Percentiles rank a stretch among this genome's conserved stretches.
Evolutionary conservation across 1,140 invertebrate species (phyloP).

Genomic region (Subanguina moxae): DNA sequence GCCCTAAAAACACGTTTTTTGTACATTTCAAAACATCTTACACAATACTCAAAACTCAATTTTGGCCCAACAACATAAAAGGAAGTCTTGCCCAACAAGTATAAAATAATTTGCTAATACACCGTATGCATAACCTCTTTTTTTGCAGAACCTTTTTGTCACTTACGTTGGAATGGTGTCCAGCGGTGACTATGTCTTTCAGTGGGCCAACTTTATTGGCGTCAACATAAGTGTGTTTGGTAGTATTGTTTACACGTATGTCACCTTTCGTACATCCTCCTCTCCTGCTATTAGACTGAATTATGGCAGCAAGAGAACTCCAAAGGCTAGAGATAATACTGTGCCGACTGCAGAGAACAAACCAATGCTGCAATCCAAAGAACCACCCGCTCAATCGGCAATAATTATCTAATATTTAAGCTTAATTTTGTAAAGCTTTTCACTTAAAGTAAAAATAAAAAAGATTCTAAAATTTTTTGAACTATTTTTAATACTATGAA

Average conservation of each 20-base stretch:
- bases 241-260: slow-evolving; percentile 57
- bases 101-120: no score
- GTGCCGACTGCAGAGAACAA: background rate
- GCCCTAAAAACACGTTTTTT: background rate
- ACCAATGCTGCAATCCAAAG: background rate
- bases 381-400: no score
- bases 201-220: slow-evolving; percentile 84
- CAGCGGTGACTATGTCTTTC: slow-evolving; percentile 92
- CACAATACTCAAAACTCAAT: slow-evolving; percentile 9
- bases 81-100: background rate
- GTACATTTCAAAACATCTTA: no score
- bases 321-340: background rate
- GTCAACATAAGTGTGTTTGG: slow-evolving; percentile 70
- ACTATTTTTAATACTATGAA: no score
- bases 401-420: no score
- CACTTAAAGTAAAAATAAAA: no score
- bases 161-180: slow-evolving; percentile 82
- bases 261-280: slow-evolving; percentile 41
- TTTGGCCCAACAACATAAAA: background rate
- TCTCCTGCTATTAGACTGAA: background rate
- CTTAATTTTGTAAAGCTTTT: no score
- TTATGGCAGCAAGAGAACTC: background rate
- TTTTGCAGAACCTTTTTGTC: slow-evolving; percentile 70
- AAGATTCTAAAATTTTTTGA: no score
- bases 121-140: background rate